Evolutionary conservation across 2,113 vertebrate species (phyloP), one percentile per base, ranked within the genome.

Genomic region (Bombycilla garrulus): DNA sequence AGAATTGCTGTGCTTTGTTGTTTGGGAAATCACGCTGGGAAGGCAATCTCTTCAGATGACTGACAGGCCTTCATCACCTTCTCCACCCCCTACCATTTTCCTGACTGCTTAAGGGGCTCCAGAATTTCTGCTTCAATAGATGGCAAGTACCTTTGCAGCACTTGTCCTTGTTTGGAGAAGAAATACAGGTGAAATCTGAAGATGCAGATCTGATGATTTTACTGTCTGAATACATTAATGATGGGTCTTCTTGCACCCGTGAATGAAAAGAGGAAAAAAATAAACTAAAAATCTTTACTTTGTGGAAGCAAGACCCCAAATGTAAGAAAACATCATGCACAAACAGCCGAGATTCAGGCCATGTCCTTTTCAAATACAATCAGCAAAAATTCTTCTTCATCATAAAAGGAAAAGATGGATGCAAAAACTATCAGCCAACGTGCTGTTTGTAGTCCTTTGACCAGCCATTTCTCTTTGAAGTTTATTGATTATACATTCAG

Each of bases 121-220:
- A 78, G 47, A 83, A 88, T 91, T 95, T 95, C 87, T 96, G 54
- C 42, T 91, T 90, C 84, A 95, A 13, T 70, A 74, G 45, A 40
- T 67, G 38, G 26, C 38, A 96, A 93, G 86, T 88, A 58, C 44
- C 19, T 86, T 86, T 92, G 38, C 51, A 83, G 20, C 10, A 24
- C 24, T 86, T 90, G 1, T 51, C 15, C 17, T 76, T 73, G 23
- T 45, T 76, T n/a, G 40, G 40, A 78, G 42, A 85, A 86, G 22
- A 88, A 91, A 56, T 24, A 24, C 10, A 44, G 35, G 24, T 60
- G 35, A 93, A 86, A 94, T 57, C 23, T 47, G 58, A 90, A 88
- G 71, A 61, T 57, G 25, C 28, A 31, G 16, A 33, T 87, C 9
- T 72, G 28, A 65, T 31, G 23, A 51, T 65, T 72, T 89, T 79